Evolutionary conservation across 2,113 vertebrate genomes (phyloP), one percentile per base, ranked within the genome.

Genomic region (Burhinus oedicnemus): DNA sequence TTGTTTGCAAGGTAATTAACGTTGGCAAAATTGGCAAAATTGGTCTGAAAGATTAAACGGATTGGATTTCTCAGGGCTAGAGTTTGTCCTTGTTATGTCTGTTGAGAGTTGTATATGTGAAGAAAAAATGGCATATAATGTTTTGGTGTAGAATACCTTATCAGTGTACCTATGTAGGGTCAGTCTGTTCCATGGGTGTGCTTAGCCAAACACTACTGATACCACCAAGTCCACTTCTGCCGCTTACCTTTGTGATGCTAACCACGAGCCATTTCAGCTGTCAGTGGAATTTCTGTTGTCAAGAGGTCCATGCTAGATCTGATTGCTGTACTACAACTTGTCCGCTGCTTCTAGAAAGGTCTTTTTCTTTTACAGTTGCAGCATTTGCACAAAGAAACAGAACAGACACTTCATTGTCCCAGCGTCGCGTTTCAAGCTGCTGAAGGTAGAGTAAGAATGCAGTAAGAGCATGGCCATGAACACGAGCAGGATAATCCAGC

Each of bases 301-400:
- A 52, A 23, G 77, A 91, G 36, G 32, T 42, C 64, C 10, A 2
- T 13, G 61, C 38, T 49, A 68, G 68, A 23, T 83, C 58, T 23
- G 16, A 54, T 2, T 62, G 66, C 84, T 83, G 58, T 65, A 16
- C 64, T 82, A n/a, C 62, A 70, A 36, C 40, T 83, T 54, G 38
- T 69, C 81, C 19, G 8, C 74, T 91, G 62, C 74, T 83, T 81
- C 71, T 81, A 75, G 57, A 78, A 78, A 75, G 29, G 8, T 78
- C 54, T 94, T 92, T 57, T 97, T 54, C 98, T 97, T 97, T 54
- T 95, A 38, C 97, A 99, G 99, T 76, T 99, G 99, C 97, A 99
- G 99, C 95, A 98, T 99, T 97, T 99, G 99, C 95, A 99, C 98
- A 84, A 99, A 99, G 98, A 99, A 99, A 97, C 99, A 99, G 98